Evolutionary conservation across 1,140 invertebrate species (phyloP).

Genomic region (Cherax destructor): DNA sequence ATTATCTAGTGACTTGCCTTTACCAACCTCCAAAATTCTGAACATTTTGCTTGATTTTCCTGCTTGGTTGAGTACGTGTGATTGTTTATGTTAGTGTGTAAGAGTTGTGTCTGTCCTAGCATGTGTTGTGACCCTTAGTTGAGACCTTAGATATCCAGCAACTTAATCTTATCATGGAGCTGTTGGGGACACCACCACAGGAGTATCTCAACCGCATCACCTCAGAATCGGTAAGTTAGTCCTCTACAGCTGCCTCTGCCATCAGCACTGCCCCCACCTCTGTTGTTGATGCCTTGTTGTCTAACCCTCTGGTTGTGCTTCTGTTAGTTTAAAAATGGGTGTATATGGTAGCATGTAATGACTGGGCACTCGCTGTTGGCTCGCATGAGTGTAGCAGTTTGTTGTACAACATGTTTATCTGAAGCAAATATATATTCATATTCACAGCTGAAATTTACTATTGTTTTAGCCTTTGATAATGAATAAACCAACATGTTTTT

Average conservation of each 20-base stretch:
- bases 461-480: too few species aligned
- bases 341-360: conserved; percentile 8
- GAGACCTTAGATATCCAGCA: conserved; percentile 80
- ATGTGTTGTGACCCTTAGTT: conserved; percentile 60
- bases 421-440: background rate
- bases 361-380: background rate
- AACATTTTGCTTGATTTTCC: background rate
- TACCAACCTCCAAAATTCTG: background rate
- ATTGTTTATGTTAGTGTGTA: conserved; percentile 17
- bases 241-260: background rate
- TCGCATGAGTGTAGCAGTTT: background rate
- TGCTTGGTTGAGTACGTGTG: conserved; percentile 9
- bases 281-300: conserved; percentile 12
- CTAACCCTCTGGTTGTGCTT: background rate
- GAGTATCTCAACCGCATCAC: conserved; percentile 80
- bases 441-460: too few species aligned
- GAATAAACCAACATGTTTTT: too few species aligned
- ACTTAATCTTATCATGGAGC: conserved; percentile 79
- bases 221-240: conserved; percentile 78
- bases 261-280: background rate
- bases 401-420: background rate
- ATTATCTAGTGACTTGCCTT: background rate
- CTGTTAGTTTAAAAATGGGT: conserved; percentile 6
- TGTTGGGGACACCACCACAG: conserved; percentile 80
- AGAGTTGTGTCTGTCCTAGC: conserved; percentile 34